phyloP scores from a whole-genome alignment of 2,888 invertebrate genomes.

The Heliconius hortense region DNA sequence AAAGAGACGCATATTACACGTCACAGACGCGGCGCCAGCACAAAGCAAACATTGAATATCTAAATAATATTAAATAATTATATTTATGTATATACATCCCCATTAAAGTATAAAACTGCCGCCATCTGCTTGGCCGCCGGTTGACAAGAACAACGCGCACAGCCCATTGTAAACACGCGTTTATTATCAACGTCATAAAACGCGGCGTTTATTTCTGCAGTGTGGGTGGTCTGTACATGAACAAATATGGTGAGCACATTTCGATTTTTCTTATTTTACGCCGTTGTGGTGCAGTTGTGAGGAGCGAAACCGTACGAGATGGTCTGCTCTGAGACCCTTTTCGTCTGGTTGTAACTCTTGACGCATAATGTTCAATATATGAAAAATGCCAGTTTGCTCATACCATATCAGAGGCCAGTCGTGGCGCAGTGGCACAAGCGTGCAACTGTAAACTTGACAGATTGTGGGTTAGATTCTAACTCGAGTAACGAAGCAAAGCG shows the following conservation, averaged over 20 bases:
- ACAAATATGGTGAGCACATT: conserved; percentile 47
- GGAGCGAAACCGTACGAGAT: no score
- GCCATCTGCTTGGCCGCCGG: conserved; percentile 38
- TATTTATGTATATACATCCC: background rate
- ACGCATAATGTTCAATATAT: no score
- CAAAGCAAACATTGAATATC: background rate
- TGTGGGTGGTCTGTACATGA: conserved; percentile 73
- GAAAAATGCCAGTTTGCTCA: no score
- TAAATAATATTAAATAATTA: conserved; percentile 5
- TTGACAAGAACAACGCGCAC: conserved; percentile 57
- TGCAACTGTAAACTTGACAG: no score
- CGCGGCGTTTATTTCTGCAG: conserved; percentile 68
- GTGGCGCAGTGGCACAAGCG: no score
- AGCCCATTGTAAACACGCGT: conserved; percentile 66
- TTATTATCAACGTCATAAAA: conserved; percentile 75
- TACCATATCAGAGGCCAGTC: no score
- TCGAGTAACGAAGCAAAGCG: no score
- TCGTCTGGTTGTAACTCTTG: no score
- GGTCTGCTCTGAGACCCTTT: no score
- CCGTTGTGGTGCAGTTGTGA: background rate
- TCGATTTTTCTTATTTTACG: conserved; percentile 27
- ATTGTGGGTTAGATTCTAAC: no score
- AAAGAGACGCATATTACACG: background rate
- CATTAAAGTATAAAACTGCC: conserved; percentile 36
- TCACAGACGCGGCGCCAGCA: background rate